Percentiles rank a stretch among this genome's conserved stretches.
Evolutionary conservation across 2,113 vertebrate species (phyloP).

Genomic region (Mobula hypostoma): DNA sequence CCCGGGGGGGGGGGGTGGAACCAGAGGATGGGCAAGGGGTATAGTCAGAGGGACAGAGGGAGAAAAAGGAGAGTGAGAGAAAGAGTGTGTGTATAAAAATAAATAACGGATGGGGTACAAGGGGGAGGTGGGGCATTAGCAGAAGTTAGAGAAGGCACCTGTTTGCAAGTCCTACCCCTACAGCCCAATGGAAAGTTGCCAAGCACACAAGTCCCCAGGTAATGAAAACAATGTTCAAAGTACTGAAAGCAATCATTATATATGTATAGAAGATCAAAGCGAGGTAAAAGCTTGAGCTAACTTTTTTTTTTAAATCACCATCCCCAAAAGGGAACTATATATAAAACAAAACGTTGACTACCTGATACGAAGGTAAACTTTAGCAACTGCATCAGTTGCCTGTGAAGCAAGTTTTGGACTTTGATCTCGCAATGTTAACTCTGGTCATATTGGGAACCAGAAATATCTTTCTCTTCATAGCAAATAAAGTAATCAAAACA

Average conservation of each 20-base stretch:
- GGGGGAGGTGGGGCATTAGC: too few species aligned
- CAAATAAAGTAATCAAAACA: not conserved
- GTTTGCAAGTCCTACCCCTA: not conserved
- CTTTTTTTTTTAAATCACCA: not conserved
- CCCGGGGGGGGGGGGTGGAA: too few species aligned
- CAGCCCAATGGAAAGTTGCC: not conserved
- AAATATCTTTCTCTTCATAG: not conserved
- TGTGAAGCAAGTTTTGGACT: not conserved
- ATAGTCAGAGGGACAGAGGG: too few species aligned
- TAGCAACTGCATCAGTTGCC: not conserved
- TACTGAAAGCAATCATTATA: not conserved
- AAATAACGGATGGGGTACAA: too few species aligned
- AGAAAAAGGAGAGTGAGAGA: too few species aligned
- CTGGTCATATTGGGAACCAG: not conserved
- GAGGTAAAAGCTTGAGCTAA: not conserved
- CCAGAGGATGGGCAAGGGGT: too few species aligned
- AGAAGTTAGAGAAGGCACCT: too few species aligned
- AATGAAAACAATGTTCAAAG: not conserved
- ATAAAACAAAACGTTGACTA: not conserved
- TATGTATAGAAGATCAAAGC: not conserved
- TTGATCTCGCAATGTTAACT: not conserved
- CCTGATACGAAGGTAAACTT: not conserved
- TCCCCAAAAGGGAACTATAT: not conserved
- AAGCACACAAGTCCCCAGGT: not conserved
- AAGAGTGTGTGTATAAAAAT: too few species aligned